Conservation (phyloP, 1,140 invertebrate species). For the Wasmannia auropunctata region DNA sequence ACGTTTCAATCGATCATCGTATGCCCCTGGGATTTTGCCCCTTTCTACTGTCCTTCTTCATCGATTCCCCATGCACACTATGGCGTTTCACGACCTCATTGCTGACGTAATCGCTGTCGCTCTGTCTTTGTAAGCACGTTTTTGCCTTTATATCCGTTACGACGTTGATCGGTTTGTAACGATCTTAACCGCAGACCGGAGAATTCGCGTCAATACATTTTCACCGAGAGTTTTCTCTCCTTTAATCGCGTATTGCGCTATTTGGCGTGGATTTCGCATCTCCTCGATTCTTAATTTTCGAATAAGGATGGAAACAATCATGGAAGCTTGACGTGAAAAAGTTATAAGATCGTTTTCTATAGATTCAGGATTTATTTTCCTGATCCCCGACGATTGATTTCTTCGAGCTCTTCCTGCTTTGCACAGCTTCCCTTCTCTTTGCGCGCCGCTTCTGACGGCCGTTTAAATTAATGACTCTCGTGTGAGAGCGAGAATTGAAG, state of each 20-base stretch:
- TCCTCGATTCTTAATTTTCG: not conserved
- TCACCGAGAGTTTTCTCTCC: not conserved
- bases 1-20: slow-evolving; percentile 77
- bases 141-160: slow-evolving; percentile 32
- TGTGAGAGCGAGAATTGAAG: slow-evolving; percentile 50
- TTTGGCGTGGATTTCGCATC: not conserved
- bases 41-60: slow-evolving; percentile 2
- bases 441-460: slow-evolving; percentile 40
- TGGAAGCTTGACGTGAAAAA: slow-evolving; percentile 1
- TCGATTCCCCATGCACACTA: slow-evolving; percentile 6
- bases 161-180: slow-evolving; percentile 1
- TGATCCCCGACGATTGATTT: slow-evolving; percentile 26
- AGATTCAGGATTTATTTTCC: slow-evolving; percentile 42
- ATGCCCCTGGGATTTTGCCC: slow-evolving; percentile 60
- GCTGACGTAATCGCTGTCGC: slow-evolving; percentile 48
- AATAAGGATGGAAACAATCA: not conserved
- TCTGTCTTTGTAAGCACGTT: slow-evolving; percentile 38
- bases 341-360: slow-evolving; percentile 37
- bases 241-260: slow-evolving; percentile 8
- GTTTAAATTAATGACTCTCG: slow-evolving; percentile 64
- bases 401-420: slow-evolving; percentile 30
- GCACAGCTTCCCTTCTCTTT: not conserved
- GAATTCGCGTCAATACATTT: slow-evolving; percentile 4
- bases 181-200: slow-evolving; percentile 15
- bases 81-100: slow-evolving; percentile 49